Evolutionary conservation across 2,797 vertebrate genomes (phyloP).

Genomic region (Podarcis lilfordi): DNA sequence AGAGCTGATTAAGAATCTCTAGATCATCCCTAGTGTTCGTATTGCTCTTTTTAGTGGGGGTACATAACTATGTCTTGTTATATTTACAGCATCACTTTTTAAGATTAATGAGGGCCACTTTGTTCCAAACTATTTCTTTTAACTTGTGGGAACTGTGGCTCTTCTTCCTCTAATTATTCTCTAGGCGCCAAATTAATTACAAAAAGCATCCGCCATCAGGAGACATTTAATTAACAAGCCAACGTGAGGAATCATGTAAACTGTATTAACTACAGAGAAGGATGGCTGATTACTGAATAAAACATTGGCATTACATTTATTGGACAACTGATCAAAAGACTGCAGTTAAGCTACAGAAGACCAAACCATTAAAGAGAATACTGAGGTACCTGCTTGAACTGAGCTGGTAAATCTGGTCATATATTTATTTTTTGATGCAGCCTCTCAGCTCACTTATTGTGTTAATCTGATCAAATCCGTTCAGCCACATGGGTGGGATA

Average conservation of each 20-base stretch:
- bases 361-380: neutral
- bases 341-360: neutral
- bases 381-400: neutral
- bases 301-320: neutral
- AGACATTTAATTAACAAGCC: constrained; percentile 43
- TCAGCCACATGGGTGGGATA: neutral
- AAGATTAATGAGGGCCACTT: constrained; percentile 43
- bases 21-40: constrained; percentile 1
- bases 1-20: constrained; percentile 35
- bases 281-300: constrained; percentile 18
- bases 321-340: neutral
- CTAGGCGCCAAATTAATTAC: constrained; percentile 52
- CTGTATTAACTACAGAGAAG: constrained; percentile 12
- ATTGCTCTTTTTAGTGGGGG: neutral
- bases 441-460: rapidly evolving
- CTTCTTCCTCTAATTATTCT: constrained; percentile 43
- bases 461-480: neutral
- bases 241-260: constrained; percentile 13
- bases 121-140: constrained; percentile 24
- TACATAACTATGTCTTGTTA: neutral
- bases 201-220: constrained; percentile 30
- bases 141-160: constrained; percentile 32
- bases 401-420: neutral
- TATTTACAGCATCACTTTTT: constrained; percentile 22
- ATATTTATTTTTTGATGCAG: neutral